Evolutionary conservation across 2,113 vertebrate genomes (phyloP), one percentile per base, ranked within the genome.

Genomic region (Phylloscopus trochilus): DNA sequence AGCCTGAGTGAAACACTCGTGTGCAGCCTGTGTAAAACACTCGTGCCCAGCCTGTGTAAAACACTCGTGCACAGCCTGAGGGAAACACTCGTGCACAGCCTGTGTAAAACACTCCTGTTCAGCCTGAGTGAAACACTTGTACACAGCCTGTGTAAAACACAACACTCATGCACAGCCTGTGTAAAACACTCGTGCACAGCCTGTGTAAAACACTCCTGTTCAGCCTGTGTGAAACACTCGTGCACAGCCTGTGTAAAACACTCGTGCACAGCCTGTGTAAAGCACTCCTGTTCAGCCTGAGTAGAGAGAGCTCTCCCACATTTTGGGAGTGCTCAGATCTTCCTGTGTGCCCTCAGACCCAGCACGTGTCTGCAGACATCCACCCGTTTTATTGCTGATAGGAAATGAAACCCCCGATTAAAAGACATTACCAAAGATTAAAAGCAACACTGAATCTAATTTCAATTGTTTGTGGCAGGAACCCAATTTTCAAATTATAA

Each of bases 401-500:
- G 87, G 85, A 94, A 96, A 95, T 92, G 90, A 94, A 92, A 89
- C 91, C 83, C 91, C 85, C 55, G 74, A 97, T 95, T 92, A 93
- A 93, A 96, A 96, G 85, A 89, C 88, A 83, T 91, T 95, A 92
- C 73, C 91, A 49, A 35, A 93, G 90, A 92, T 83, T 64, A 95
- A 94, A 92, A 87, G 62, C 56, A 95, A 83, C 93, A 56, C 33
- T 6, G 85, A 94, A 90, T 95, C 95, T 92, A 62, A 92, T 96
- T 97, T 91, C 88, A 96, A 93, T 96, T 92, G 93, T 97, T 95
- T 96, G 77, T 93, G 95, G 96, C 96, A 97, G 87, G 79, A 93
- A 97, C 93, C 95, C 88, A 96, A 94, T 95, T 97, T 96, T 84
- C 96, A 73, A 94, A 95, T 94, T 83, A 97, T 97, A 95, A 98